Conservation (phyloP, 2,113 vertebrate species). For the Pelvicachromis taeniatus region DNA sequence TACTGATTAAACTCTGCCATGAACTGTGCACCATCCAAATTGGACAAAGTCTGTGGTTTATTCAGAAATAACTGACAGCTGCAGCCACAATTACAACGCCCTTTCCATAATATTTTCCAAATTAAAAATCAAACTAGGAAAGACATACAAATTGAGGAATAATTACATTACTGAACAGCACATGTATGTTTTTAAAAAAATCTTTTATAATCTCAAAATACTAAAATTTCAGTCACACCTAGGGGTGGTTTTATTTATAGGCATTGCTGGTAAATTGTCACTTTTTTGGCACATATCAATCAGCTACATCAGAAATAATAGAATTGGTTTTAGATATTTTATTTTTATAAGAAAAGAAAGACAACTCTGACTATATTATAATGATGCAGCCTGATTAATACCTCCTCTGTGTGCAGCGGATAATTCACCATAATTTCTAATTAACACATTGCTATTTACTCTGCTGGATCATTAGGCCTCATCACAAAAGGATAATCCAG, state of each 20-base stretch:
- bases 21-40: neutral
- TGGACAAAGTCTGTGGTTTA: neutral
- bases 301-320: neutral
- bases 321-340: neutral
- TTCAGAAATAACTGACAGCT: neutral
- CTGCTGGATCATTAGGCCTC: conserved; percentile 72
- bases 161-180: neutral
- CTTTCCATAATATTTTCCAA: neutral
- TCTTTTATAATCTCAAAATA: neutral
- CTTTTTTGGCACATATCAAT: neutral
- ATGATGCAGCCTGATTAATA: conserved; percentile 42
- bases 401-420: conserved; percentile 63
- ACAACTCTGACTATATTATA: conserved; percentile 24
- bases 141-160: neutral
- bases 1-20: neutral
- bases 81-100: neutral
- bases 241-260: neutral
- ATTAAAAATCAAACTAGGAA: neutral
- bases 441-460: conserved; percentile 79
- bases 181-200: no score
- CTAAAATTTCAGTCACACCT: neutral
- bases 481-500: conserved; percentile 76
- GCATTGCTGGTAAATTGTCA: neutral
- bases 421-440: conserved; percentile 74
- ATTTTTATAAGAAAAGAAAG: conserved; percentile 10